Evolutionary conservation across 2,113 vertebrate genomes (phyloP).

Genomic region (Nasalis larvatus): DNA sequence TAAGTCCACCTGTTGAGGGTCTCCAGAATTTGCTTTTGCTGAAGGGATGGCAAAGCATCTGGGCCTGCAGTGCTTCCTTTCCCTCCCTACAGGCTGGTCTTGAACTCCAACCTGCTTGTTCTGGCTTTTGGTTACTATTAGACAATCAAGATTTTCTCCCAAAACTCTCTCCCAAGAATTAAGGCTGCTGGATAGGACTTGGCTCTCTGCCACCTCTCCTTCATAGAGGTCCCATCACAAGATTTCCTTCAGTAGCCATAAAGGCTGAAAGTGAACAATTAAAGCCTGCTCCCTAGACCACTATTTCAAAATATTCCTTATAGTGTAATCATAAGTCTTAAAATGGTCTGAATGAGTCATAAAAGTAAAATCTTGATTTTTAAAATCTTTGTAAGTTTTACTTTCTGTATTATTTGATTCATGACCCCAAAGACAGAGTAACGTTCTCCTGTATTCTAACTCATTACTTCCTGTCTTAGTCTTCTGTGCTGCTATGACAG

Average conservation of each 20-base stretch:
- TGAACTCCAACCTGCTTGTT: background rate
- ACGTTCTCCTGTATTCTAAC: background rate
- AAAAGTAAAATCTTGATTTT: background rate
- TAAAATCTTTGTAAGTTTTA: background rate
- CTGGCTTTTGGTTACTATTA: background rate
- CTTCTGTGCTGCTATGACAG: background rate
- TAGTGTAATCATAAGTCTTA: background rate
- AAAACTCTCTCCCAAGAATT: background rate
- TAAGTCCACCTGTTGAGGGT: background rate
- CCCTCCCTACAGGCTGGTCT: background rate
- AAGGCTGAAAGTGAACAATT: background rate
- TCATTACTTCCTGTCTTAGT: background rate
- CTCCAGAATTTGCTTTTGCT: background rate
- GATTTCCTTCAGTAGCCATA: background rate
- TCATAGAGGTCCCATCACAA: background rate
- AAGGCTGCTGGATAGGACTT: background rate
- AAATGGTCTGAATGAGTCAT: background rate
- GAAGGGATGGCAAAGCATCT: background rate
- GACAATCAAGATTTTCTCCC: background rate
- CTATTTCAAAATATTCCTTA: slow-evolving; percentile 28
- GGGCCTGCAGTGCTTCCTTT: background rate
- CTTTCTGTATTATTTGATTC: slow-evolving; percentile 14
- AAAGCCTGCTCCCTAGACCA: background rate
- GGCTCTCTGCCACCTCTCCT: background rate
- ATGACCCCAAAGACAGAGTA: background rate